phyloP scores from a whole-genome alignment of 2,113 vertebrate species.

The Nothobranchius furzeri region DNA sequence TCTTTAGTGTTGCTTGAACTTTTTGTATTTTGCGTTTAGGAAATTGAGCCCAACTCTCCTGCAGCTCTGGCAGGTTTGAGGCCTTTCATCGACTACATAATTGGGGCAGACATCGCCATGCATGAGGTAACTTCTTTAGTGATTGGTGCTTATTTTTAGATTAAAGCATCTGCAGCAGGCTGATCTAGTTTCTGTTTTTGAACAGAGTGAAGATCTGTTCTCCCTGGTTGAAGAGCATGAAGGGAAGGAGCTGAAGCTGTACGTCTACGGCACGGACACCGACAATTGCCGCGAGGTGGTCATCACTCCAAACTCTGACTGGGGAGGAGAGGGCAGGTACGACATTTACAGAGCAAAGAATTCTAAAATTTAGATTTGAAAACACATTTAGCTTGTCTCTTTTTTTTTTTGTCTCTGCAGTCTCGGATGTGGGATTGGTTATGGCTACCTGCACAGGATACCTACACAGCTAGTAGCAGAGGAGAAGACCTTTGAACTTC shows the following conservation, averaged over 20 bases:
- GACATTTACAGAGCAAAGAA: too few relatives aligned
- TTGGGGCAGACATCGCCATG: constrained; percentile 92
- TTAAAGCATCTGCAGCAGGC: not conserved
- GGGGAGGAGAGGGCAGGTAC: constrained; percentile 98
- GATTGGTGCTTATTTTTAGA: not conserved
- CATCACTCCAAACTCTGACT: constrained; percentile 91
- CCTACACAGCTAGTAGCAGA: constrained; percentile 88
- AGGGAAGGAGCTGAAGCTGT: constrained; percentile 91
- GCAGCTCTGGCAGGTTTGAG: constrained; percentile 91
- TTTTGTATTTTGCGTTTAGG: constrained; percentile 74
- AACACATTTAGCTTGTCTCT: not conserved
- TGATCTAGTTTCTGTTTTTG: constrained; percentile 10
- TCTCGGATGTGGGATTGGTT: constrained; percentile 96
- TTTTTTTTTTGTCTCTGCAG: constrained; percentile 67
- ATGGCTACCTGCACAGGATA: constrained; percentile 98
- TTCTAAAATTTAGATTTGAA: too few relatives aligned
- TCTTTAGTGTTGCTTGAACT: not conserved
- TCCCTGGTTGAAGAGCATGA: constrained; percentile 91
- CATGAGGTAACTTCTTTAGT: constrained; percentile 79
- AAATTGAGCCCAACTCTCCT: constrained; percentile 94
- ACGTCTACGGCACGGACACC: constrained; percentile 95
- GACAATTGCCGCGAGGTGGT: constrained; percentile 95
- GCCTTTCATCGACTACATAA: constrained; percentile 92
- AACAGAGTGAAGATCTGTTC: constrained; percentile 92
- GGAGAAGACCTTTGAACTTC: constrained; percentile 87